A percentile compares a stretch with the other conserved stretches of the same genome.
phyloP scores from a whole-genome alignment of 1,140 invertebrate species.

The Thalassaphorura encarpata region DNA sequence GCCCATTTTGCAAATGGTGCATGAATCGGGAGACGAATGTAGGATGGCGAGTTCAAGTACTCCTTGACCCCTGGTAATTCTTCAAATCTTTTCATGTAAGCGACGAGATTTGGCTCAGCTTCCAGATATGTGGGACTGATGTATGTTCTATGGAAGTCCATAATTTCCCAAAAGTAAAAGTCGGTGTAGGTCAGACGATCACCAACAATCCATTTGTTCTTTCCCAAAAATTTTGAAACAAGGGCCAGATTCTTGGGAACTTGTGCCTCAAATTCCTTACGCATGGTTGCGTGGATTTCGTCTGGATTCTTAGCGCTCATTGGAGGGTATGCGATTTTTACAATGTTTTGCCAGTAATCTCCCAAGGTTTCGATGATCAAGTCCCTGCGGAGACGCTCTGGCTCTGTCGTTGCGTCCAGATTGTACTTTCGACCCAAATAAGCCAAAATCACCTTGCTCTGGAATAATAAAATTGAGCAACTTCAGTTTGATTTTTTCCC shows the following conservation, averaged over 20 bases:
- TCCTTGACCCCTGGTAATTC: background rate
- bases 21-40: background rate
- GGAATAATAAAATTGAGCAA: background rate
- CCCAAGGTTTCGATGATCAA: background rate
- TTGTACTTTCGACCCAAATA: conserved; percentile 2
- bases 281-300: background rate
- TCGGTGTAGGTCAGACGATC: background rate
- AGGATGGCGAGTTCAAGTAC: background rate
- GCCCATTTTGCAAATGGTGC: background rate
- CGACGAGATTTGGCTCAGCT: background rate
- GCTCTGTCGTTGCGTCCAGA: background rate
- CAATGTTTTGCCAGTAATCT: background rate
- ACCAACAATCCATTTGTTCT: background rate
- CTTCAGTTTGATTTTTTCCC: no score
- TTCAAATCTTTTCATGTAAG: background rate
- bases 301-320: background rate
- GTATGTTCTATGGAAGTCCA: background rate
- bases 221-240: background rate
- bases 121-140: background rate
- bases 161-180: background rate
- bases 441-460: background rate
- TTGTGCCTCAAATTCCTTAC: background rate
- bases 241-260: background rate
- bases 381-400: background rate
- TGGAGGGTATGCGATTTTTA: background rate